A percentile compares a stretch with the other conserved stretches of the same genome.
Conservation (phyloP, 2,888 invertebrate genomes). For the Pristionchus exspectatus region DNA sequence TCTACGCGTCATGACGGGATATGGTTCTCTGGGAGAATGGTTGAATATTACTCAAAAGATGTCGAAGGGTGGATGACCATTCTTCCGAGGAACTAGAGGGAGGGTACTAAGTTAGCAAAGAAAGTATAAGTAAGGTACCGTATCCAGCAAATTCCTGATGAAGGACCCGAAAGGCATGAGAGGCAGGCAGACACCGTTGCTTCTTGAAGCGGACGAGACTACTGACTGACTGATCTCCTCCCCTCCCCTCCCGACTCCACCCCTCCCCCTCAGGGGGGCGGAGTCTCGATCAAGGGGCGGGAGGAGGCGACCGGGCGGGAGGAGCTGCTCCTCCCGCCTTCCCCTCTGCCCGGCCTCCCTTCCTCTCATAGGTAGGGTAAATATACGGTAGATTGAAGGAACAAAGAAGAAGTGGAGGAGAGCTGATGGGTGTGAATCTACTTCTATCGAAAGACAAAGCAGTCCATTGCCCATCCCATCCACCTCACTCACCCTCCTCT, state of each 20-base stretch:
- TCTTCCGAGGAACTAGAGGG: not conserved
- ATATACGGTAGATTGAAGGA: slow-evolving; percentile 47
- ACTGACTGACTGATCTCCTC: slow-evolving; percentile 25
- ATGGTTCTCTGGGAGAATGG: too few relatives aligned
- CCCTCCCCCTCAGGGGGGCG: slow-evolving; percentile 5
- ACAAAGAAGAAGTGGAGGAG: not conserved
- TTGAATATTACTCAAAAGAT: too few relatives aligned
- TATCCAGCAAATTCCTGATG: not conserved
- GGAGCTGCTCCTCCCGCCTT: slow-evolving; percentile 28
- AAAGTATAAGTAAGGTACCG: not conserved
- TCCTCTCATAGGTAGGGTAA: not conserved
- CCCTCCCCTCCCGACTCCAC: not conserved
- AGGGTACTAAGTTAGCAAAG: not conserved
- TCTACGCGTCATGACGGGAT: too few relatives aligned
- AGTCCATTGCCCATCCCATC: not conserved
- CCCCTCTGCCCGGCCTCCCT: not conserved
- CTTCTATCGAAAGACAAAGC: not conserved
- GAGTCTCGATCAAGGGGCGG: not conserved
- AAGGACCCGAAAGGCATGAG: not conserved
- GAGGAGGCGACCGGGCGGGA: not conserved
- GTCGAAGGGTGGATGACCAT: not conserved
- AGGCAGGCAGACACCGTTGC: not conserved
- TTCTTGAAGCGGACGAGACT: not conserved
- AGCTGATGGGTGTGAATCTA: slow-evolving; percentile 20
- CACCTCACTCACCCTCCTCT: not conserved